Percentiles rank a stretch among this genome's conserved stretches.
Conservation (phyloP, 2,888 invertebrate species). For the Timandra comae region DNA sequence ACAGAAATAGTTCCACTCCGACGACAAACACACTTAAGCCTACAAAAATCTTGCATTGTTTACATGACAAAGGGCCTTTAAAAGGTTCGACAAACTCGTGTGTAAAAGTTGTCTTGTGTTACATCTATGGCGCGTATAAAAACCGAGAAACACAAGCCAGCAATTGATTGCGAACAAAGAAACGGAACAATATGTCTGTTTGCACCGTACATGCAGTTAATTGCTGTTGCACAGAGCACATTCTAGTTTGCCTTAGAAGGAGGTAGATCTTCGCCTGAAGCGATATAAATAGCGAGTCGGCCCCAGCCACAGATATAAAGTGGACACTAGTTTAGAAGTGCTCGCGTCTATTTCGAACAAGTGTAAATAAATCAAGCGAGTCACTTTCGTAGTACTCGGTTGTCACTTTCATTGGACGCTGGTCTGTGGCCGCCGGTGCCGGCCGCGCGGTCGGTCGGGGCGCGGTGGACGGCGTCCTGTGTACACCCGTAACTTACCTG, state of each 20-base stretch:
- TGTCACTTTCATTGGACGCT: conserved; percentile 64
- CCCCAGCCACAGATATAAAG: conserved; percentile 55
- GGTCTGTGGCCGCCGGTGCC: conserved; percentile 1
- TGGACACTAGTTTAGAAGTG: conserved; percentile 70
- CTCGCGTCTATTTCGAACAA: conserved; percentile 65
- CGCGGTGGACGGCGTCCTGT: too few species aligned
- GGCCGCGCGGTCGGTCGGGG: too few species aligned
- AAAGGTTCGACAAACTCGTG: conserved; percentile 50
- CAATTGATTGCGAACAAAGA: conserved; percentile 43
- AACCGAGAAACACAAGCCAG: conserved; percentile 30
- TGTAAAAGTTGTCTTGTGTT: conserved; percentile 39
- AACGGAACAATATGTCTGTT: conserved; percentile 52
- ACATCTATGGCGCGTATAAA: conserved; percentile 33
- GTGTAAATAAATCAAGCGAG: conserved; percentile 70
- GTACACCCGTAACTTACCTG: too few species aligned
- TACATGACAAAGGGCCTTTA: conserved; percentile 47
- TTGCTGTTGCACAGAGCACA: conserved; percentile 44
- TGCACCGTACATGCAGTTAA: conserved; percentile 50
- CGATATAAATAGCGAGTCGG: conserved; percentile 64
- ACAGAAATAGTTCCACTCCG: conserved; percentile 31
- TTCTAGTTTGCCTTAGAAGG: conserved; percentile 67
- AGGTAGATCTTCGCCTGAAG: conserved; percentile 54
- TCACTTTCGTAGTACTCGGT: conserved; percentile 58
- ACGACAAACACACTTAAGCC: conserved; percentile 38
- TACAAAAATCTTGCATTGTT: conserved; percentile 44